Evolutionary conservation across 2,797 vertebrate species (phyloP).

Genomic region (Nyctalus aviator): DNA sequence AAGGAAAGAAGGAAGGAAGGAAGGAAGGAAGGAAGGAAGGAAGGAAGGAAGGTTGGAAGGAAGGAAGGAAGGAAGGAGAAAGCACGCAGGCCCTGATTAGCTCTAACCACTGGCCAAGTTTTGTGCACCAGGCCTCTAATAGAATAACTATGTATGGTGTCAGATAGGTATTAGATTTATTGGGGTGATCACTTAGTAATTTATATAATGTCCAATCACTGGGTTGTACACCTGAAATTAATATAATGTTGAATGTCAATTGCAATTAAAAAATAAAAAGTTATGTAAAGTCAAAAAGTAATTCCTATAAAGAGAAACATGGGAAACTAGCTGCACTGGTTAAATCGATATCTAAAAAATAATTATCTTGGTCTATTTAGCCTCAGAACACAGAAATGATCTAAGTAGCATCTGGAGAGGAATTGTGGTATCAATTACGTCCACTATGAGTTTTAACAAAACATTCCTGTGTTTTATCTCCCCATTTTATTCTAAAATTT

Average conservation of each 20-base stretch:
- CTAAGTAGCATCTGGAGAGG: not conserved
- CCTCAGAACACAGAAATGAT: not conserved
- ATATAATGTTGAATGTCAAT: not conserved
- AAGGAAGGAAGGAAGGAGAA: too few species aligned
- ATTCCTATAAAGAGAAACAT: not conserved
- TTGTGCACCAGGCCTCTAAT: not conserved
- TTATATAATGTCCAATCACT: not conserved
- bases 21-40: too few species aligned
- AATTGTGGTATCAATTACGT: not conserved
- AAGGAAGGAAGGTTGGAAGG: too few species aligned
- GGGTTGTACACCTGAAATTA: not conserved
- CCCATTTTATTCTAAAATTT: slow-evolving; percentile 26
- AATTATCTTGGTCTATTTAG: not conserved
- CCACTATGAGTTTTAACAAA: not conserved
- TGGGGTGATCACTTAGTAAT: not conserved
- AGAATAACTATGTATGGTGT: not conserved
- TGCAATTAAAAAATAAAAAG: not conserved
- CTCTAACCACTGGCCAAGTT: too few species aligned
- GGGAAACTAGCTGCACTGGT: not conserved
- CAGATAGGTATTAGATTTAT: not conserved
- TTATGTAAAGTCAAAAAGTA: not conserved
- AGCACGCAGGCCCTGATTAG: too few species aligned
- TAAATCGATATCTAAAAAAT: not conserved
- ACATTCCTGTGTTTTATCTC: not conserved
- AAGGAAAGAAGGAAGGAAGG: too few species aligned